phyloP scores from a whole-genome alignment of 37 sponge, comb jelly and placozoan species.

The Mnemiopsis leidyi region DNA sequence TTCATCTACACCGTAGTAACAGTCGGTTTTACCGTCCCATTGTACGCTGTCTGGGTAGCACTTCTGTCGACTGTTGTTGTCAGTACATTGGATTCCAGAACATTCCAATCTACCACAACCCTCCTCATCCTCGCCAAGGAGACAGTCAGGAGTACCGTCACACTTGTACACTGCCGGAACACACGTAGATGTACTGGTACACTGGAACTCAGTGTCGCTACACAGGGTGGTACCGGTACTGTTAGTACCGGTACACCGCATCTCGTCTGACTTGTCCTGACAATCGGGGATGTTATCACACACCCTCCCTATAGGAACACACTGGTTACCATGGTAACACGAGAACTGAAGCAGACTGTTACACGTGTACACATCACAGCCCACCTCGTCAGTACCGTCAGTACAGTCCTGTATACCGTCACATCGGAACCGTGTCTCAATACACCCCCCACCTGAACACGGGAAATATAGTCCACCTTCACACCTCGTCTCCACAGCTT shows the following conservation, averaged over 20 bases:
- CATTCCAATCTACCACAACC: background rate
- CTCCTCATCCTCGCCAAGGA: constrained; percentile 28
- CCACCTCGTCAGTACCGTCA: constrained; percentile 34
- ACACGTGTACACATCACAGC: background rate
- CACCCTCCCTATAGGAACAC: background rate
- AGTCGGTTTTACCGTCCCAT: constrained; percentile 20
- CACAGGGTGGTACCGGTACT: background rate
- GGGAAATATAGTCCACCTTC: background rate
- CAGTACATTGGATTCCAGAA: background rate
- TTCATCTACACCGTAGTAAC: constrained; percentile 13
- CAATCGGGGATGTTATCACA: constrained; percentile 25
- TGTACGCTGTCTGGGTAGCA: background rate
- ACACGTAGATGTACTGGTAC: background rate
- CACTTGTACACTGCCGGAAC: background rate
- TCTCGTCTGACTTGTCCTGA: constrained; percentile 5
- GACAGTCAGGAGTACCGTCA: constrained; percentile 18
- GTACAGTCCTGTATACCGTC: constrained; percentile 40
- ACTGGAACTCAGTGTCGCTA: background rate
- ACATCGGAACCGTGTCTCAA: constrained; percentile 3
- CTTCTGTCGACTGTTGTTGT: background rate
- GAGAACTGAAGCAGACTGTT: background rate
- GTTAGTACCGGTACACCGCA: background rate
- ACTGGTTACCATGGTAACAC: background rate
- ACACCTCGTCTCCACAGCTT: background rate
- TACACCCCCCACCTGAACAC: constrained; percentile 4